Conservation (phyloP, 2,113 vertebrate species). For the Chinchilla lanigera region DNA sequence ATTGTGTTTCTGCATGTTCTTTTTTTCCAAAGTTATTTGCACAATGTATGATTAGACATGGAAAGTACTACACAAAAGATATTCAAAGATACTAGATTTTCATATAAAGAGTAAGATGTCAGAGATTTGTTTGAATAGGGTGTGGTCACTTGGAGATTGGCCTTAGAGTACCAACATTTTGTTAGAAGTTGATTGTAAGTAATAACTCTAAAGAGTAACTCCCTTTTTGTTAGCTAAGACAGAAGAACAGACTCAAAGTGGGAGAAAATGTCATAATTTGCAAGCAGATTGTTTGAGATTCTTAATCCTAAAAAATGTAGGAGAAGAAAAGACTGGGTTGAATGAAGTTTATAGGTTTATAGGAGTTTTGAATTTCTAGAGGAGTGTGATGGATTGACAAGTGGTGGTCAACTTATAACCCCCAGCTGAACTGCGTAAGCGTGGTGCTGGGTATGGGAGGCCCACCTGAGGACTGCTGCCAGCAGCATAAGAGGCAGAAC, state of each 20-base stretch:
- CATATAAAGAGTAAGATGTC: background rate
- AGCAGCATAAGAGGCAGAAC: too few species aligned
- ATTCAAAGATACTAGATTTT: background rate
- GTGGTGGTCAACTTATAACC: too few species aligned
- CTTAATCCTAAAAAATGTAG: background rate
- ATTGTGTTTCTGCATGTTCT: background rate
- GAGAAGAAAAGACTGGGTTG: background rate
- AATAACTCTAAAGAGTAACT: background rate
- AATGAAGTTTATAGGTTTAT: background rate
- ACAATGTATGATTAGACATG: background rate
- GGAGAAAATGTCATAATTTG: background rate
- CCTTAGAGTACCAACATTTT: background rate
- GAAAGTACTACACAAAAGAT: background rate
- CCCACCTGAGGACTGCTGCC: too few species aligned
- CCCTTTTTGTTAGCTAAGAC: background rate
- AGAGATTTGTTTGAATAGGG: slow-evolving; percentile 11
- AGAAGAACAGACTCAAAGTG: background rate
- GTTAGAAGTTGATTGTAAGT: slow-evolving; percentile 22
- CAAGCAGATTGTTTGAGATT: background rate
- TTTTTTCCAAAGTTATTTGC: slow-evolving; percentile 18
- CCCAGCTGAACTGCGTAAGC: too few species aligned
- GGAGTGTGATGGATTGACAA: too few species aligned
- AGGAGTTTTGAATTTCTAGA: background rate
- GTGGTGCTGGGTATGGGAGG: too few species aligned
- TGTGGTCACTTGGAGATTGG: background rate